Conservation (phyloP, 30 jellyfish, hydroid and myxozoan genomes). For the Clytia hemisphaerica region DNA sequence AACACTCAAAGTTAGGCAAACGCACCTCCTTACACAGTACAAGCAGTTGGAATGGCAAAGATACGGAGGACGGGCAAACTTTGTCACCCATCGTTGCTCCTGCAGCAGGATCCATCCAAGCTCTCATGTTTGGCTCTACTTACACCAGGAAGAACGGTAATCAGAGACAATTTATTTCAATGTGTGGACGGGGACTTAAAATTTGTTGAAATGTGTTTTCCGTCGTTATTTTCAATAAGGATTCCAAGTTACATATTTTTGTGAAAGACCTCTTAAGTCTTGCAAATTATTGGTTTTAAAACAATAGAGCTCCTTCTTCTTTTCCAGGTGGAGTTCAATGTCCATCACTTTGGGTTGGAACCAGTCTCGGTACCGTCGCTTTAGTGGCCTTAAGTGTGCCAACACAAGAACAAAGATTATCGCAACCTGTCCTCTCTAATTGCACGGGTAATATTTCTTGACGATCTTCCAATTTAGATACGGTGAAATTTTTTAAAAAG, state of each 20-base stretch:
- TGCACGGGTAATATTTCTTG: constrained; percentile 55
- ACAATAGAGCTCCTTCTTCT: no score
- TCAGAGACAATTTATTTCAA: neutral
- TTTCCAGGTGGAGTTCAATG: no score
- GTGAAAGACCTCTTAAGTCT: no score
- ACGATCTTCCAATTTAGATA: neutral
- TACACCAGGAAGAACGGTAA: constrained; percentile 89
- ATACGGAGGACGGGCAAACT: no score
- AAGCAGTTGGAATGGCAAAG: constrained; percentile 31
- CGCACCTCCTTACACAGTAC: no score
- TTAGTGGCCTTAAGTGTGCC: constrained; percentile 87
- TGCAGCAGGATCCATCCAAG: constrained; percentile 58
- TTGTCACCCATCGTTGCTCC: constrained; percentile 49
- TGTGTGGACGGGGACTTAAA: no score
- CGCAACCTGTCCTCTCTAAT: constrained; percentile 83
- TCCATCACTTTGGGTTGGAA: constrained; percentile 94
- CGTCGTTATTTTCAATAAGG: no score
- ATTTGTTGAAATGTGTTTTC: neutral
- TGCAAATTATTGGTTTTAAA: no score
- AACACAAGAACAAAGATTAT: constrained; percentile 66
- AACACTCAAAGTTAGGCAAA: constrained; percentile 45
- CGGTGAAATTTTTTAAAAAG: neutral
- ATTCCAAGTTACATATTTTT: no score
- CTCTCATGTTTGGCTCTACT: constrained; percentile 56
- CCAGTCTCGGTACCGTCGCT: constrained; percentile 75